These are phyloP conservation scores for Etheostoma perlongum DNA, from an alignment of 2,797 vertebrate species.

Conservation along the genomic window DNA sequence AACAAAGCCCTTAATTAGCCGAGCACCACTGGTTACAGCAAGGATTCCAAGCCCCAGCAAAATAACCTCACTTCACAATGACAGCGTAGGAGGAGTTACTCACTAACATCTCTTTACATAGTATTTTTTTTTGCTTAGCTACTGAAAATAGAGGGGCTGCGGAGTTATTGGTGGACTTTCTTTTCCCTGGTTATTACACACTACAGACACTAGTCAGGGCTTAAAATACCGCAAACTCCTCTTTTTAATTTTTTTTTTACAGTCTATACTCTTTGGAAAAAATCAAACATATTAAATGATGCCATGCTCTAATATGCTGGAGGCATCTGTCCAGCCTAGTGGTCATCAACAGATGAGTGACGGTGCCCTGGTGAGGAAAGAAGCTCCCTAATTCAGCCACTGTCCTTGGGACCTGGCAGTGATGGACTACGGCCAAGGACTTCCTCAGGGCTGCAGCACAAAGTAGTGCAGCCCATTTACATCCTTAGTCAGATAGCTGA, in stretches of 20 bases:
- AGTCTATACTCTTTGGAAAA: background rate
- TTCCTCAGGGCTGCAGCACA: conserved; percentile 54
- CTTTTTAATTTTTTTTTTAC: background rate
- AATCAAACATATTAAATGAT: conserved; percentile 23
- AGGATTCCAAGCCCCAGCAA: conserved; percentile 44
- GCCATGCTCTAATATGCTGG: conserved; percentile 45
- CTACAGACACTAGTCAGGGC: background rate
- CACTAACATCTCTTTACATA: background rate
- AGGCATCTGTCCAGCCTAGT: conserved; percentile 53
- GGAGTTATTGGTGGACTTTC: background rate
- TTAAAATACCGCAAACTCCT: too few relatives aligned
- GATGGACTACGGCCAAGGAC: conserved; percentile 56
- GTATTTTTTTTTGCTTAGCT: too few relatives aligned
- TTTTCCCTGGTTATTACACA: background rate
- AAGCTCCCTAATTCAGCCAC: conserved; percentile 51
- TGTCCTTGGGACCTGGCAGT: conserved; percentile 60
- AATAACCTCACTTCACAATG: conserved; percentile 39
- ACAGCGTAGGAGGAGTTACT: background rate
- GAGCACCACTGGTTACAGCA: conserved; percentile 60
- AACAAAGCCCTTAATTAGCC: conserved; percentile 71
- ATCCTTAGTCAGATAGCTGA: conserved; percentile 44
- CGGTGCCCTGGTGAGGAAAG: conserved; percentile 43
- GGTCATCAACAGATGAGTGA: conserved; percentile 45
- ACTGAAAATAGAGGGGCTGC: too few relatives aligned
- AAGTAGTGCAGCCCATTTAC: conserved; percentile 57